Evolutionary conservation across 2,113 vertebrate species (phyloP).

Genomic region (Scortum barcoo): DNA sequence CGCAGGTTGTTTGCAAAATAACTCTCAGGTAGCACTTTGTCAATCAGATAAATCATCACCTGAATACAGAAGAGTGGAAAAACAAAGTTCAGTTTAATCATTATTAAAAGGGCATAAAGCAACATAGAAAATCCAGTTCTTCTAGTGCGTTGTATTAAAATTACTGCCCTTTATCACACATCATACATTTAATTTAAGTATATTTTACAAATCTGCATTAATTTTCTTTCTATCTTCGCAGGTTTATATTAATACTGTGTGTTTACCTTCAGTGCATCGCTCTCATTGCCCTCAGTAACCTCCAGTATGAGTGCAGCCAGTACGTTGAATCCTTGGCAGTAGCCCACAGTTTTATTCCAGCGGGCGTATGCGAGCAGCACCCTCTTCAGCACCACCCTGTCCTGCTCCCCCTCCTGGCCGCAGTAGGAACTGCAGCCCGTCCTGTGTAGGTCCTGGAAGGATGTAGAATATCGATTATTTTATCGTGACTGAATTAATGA

Average conservation of each 20-base stretch:
- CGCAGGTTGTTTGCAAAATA: constrained; percentile 99
- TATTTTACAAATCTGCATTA: background rate
- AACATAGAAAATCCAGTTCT: background rate
- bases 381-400: constrained; percentile 81
- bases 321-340: constrained; percentile 82
- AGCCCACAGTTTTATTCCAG: constrained; percentile 81
- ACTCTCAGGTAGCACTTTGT: constrained; percentile 98
- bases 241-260: background rate
- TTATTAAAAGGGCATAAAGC: background rate
- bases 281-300: constrained; percentile 78
- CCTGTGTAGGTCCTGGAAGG: constrained; percentile 80
- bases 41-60: constrained; percentile 99
- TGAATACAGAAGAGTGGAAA: constrained; percentile 55
- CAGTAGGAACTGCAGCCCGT: constrained; percentile 82
- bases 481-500: background rate
- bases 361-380: constrained; percentile 80
- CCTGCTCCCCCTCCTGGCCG: constrained; percentile 82
- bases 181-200: background rate
- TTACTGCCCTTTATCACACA: background rate
- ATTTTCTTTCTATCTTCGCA: too few relatives aligned
- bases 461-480: background rate
- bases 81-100: background rate
- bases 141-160: background rate
- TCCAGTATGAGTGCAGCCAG: constrained; percentile 80
- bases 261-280: constrained; percentile 78